Conservation (phyloP, 2,797 vertebrate species). For the Ctenopoma kingsleyae region DNA sequence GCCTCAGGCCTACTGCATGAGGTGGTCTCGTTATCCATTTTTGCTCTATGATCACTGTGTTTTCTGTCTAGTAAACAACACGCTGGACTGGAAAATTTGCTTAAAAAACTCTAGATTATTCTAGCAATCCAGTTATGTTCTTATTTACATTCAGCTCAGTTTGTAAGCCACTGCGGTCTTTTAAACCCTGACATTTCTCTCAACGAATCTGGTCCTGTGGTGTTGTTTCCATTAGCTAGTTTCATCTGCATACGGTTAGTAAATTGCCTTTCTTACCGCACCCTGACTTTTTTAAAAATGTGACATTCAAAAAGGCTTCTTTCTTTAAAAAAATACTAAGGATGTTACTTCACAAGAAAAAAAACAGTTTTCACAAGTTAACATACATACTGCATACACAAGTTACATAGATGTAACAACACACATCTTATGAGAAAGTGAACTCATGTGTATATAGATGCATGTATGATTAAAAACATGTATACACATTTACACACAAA, state of each 20-base stretch:
- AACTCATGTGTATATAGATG: not conserved
- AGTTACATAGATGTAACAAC: not conserved
- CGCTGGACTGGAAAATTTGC: not conserved
- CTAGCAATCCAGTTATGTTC: conserved; percentile 28
- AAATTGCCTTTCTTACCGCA: conserved; percentile 31
- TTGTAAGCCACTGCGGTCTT: conserved; percentile 33
- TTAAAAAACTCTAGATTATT: conserved; percentile 33
- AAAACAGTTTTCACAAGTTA: conserved; percentile 14
- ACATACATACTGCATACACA: too few species aligned
- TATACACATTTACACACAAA: not conserved
- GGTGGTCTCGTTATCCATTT: conserved; percentile 39
- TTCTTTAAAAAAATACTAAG: conserved; percentile 11
- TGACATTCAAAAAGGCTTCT: conserved; percentile 29
- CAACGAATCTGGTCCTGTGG: conserved; percentile 48
- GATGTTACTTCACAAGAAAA: conserved; percentile 5
- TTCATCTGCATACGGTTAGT: conserved; percentile 51
- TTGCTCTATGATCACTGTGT: conserved; percentile 35
- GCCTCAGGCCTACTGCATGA: conserved; percentile 50
- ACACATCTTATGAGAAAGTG: not conserved
- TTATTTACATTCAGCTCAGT: conserved; percentile 51
- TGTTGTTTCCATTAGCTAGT: conserved; percentile 48
- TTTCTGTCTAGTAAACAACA: conserved; percentile 46
- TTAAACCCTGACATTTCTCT: conserved; percentile 58
- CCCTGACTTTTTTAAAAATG: conserved; percentile 29
- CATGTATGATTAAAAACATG: conserved; percentile 8